Evolutionary conservation across 2,888 invertebrate species (phyloP).

Genomic region (Coecobrya sp.): DNA sequence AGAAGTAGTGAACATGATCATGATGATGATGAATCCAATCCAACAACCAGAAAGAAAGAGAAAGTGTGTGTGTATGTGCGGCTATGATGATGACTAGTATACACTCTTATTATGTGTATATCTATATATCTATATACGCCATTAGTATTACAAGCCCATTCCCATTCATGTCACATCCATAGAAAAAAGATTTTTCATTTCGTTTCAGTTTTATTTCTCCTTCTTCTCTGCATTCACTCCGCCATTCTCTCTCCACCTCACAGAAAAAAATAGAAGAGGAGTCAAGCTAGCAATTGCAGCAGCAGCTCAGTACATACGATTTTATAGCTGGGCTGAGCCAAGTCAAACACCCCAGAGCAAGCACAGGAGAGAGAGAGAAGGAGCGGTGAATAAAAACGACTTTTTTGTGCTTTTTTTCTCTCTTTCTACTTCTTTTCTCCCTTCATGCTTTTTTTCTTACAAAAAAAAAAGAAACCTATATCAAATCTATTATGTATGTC

Average conservation of each 20-base stretch:
- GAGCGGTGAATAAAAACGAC: conserved; percentile 76
- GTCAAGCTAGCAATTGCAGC: conserved; percentile 23
- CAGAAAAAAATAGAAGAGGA: conserved; percentile 10
- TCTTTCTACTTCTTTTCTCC: conserved; percentile 31
- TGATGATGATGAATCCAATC: conserved; percentile 50
- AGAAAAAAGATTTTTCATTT: conserved; percentile 80
- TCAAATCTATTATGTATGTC: conserved; percentile 2
- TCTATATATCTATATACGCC: conserved; percentile 23
- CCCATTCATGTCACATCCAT: conserved; percentile 79
- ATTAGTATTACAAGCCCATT: conserved; percentile 75
- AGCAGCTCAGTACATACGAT: conserved; percentile 4
- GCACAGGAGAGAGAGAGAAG: conserved; percentile 5
- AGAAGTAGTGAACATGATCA: conserved; percentile 15
- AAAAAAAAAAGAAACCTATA: background rate
- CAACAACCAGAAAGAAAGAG: conserved; percentile 6
- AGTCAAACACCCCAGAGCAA: conserved; percentile 74
- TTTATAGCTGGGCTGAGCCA: conserved; percentile 69
- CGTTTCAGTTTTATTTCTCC: conserved; percentile 75
- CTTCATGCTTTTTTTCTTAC: background rate
- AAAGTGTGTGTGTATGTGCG: background rate
- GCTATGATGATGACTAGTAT: background rate
- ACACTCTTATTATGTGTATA: background rate
- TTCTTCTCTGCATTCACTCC: conserved; percentile 42
- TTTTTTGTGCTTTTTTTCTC: conserved; percentile 64
- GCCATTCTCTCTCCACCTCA: background rate